Evolutionary conservation across 2,888 invertebrate genomes (phyloP).

Genomic region (Hoplodrina blanda): DNA sequence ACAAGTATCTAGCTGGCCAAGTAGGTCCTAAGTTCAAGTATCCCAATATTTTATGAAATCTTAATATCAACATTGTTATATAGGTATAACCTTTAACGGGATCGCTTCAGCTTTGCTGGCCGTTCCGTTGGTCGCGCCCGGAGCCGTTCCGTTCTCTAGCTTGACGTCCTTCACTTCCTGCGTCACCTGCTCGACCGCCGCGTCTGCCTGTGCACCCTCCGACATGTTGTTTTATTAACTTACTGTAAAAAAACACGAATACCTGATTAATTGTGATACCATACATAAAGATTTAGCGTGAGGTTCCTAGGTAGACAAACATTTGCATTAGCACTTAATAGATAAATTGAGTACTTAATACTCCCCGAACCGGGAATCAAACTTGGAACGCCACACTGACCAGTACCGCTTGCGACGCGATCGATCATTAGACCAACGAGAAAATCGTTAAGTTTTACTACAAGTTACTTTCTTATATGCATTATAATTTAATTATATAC

Average conservation of each 20-base stretch:
- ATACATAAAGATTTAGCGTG: no score
- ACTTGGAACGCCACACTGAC: neutral
- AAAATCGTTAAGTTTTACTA: no score
- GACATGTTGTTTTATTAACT: constrained; percentile 74
- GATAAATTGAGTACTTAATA: neutral
- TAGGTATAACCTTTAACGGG: constrained; percentile 74
- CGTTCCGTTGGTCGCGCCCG: constrained; percentile 84
- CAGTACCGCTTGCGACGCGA: neutral
- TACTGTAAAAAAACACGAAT: constrained; percentile 61
- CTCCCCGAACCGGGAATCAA: neutral
- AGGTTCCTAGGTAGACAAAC: no score
- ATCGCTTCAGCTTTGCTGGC: constrained; percentile 82
- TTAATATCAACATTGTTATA: neutral
- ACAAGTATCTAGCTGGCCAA: no score
- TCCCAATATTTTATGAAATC: no score
- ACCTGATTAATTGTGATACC: neutral
- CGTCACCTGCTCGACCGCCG: constrained; percentile 82
- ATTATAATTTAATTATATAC: no score
- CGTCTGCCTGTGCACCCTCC: constrained; percentile 75
- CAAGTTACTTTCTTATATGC: no score
- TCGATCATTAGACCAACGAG: no score
- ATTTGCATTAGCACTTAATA: no score
- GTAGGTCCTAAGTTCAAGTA: no score
- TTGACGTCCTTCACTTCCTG: constrained; percentile 90
- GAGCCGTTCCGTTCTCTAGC: constrained; percentile 88